Conservation (phyloP, 2,113 vertebrate species). For the Zosterops lateralis region DNA sequence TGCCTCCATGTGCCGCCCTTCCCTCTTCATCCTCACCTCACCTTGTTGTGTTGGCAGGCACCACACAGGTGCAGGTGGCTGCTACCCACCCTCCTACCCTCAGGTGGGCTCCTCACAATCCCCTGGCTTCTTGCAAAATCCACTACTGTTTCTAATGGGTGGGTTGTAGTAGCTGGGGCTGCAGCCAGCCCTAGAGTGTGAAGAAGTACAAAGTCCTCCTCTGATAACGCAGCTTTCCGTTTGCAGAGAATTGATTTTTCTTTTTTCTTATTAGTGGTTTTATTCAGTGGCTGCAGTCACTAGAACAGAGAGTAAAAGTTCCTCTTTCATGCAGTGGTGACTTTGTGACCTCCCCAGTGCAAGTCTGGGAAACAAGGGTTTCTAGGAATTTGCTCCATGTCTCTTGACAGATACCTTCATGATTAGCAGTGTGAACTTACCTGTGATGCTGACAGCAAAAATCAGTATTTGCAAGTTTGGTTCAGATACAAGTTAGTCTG, state of each 20-base stretch:
- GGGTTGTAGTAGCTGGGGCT: neutral
- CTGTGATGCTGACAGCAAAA: neutral
- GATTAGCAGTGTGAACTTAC: neutral
- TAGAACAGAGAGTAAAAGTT: neutral
- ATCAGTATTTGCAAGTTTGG: neutral
- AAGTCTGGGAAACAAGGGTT: neutral
- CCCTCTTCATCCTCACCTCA: neutral
- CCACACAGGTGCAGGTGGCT: accelerated
- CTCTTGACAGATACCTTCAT: neutral
- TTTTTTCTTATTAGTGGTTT: neutral
- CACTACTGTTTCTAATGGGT: neutral
- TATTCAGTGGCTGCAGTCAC: no score
- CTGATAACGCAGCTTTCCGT: accelerated
- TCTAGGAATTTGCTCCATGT: neutral
- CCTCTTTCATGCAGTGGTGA: neutral
- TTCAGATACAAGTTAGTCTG: neutral
- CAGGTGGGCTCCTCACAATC: no score
- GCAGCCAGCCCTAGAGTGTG: neutral
- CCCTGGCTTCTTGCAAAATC: neutral
- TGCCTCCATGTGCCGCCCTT: neutral
- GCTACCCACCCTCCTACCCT: no score
- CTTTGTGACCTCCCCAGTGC: neutral
- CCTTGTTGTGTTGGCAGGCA: neutral
- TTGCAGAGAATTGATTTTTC: neutral
- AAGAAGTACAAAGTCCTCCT: neutral